A percentile compares a stretch with the other conserved stretches of the same genome.
These are phyloP conservation scores for Coleophora flavipennella DNA, from an alignment of 2,888 invertebrate species.

Conservation along the genomic window DNA sequence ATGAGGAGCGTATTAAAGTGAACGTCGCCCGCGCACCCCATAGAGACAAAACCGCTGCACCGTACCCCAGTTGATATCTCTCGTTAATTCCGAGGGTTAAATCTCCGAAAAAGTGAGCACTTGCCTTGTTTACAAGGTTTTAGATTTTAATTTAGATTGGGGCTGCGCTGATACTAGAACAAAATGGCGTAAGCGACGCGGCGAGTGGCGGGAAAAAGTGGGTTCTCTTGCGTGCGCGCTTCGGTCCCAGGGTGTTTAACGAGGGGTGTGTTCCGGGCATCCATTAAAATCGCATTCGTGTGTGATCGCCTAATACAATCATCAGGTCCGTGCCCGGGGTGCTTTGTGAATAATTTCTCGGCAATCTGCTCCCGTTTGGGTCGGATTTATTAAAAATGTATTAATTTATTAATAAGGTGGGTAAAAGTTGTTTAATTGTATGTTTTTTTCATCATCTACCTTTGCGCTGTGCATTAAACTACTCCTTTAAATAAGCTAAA, in stretches of 20 bases:
- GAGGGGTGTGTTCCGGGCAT: constrained; percentile 39
- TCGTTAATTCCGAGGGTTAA: constrained; percentile 71
- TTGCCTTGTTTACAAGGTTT: constrained; percentile 75
- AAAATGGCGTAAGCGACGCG: constrained; percentile 44
- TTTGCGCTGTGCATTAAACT: too few species aligned
- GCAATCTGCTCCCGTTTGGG: constrained; percentile 66
- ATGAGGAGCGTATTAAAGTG: constrained; percentile 21
- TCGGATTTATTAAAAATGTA: constrained; percentile 42
- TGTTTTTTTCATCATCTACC: too few species aligned
- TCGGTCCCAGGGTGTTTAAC: constrained; percentile 27
- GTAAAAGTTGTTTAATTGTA: too few species aligned
- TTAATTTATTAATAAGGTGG: too few species aligned
- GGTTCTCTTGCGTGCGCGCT: constrained; percentile 26
- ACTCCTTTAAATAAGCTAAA: too few species aligned
- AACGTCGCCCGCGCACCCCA: constrained; percentile 15
- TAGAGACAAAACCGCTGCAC: constrained; percentile 43
- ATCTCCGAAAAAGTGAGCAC: constrained; percentile 75
- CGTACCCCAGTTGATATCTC: constrained; percentile 53
- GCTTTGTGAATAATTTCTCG: constrained; percentile 71
- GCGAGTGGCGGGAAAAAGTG: constrained; percentile 27
- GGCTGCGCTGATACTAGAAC: constrained; percentile 34
- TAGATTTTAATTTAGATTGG: constrained; percentile 76
- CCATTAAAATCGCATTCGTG: constrained; percentile 73
- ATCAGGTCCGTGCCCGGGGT: constrained; percentile 62
- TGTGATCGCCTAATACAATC: constrained; percentile 74